Percentiles rank a stretch among this genome's conserved stretches.
Evolutionary conservation across 2,888 invertebrate species (phyloP).

Genomic region (Lasioglossum malachurum): DNA sequence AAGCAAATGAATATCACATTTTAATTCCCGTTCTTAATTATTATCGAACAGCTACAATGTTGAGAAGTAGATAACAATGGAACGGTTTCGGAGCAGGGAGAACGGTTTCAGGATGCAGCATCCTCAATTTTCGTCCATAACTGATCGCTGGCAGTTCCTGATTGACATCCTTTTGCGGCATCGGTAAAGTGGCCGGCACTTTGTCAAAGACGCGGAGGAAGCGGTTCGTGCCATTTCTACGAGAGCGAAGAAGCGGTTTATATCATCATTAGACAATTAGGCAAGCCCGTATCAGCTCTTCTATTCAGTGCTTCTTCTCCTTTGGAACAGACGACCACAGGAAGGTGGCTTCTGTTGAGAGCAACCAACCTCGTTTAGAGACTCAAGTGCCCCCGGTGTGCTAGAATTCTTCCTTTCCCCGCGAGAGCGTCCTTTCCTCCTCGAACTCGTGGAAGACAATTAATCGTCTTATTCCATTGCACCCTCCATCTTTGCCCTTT

Average conservation of each 20-base stretch:
- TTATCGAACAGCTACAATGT: background rate
- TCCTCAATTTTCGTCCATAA: slow-evolving; percentile 20
- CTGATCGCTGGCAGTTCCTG: slow-evolving; percentile 12
- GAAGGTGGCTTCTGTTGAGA: slow-evolving; percentile 57
- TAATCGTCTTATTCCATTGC: slow-evolving; percentile 15
- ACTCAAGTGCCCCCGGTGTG: slow-evolving; percentile 31
- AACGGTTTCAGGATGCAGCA: background rate
- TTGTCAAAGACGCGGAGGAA: slow-evolving; percentile 38
- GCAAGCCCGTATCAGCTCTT: slow-evolving; percentile 34
- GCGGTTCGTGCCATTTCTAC: slow-evolving; percentile 39
- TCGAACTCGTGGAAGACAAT: background rate
- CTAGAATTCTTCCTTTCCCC: slow-evolving; percentile 31
- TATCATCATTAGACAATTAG: slow-evolving; percentile 59
- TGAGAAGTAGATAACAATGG: background rate
- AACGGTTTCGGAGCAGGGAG: background rate
- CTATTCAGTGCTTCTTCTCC: slow-evolving; percentile 39
- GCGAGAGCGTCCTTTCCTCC: background rate
- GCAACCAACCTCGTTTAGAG: slow-evolving; percentile 52
- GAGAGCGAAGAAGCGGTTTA: slow-evolving; percentile 44
- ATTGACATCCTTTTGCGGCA: slow-evolving; percentile 39
- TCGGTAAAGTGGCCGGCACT: slow-evolving; percentile 24
- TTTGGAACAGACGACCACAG: slow-evolving; percentile 47
- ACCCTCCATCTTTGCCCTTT: background rate
- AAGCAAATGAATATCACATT: too few relatives aligned
- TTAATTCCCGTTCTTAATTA: too few relatives aligned